Evolutionary conservation across 2,797 vertebrate species (phyloP), one percentile per base, ranked within the genome.

Genomic region (Eurystomus glaucurus): DNA sequence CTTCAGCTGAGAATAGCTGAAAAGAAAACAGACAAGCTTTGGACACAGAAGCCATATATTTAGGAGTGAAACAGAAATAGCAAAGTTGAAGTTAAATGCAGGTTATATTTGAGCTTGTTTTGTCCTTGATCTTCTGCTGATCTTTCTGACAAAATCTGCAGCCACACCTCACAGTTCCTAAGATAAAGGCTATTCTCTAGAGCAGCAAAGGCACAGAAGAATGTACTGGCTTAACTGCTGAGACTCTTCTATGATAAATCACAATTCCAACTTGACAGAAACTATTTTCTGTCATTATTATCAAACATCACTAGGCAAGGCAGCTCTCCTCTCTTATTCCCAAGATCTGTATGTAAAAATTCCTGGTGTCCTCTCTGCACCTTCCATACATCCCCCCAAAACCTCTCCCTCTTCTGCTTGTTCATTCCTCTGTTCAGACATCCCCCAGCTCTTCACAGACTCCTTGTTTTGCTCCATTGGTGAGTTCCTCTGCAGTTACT

Each of bases 11-110:
- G 23, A 90, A 45, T 9, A 84, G 41, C 50, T 65, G 26, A 65
- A 87, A 83, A 70, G 50, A 39, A 84, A 86, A 71, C 26, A 90
- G 68, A 23, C 14, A 52, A 35, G 50, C 20, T 91, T 78, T 52
- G 54, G 45, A 85, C 29, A 61, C 0, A 3, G 61, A 90, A 80
- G 43, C 6, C 14, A 1, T 51, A 37, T 45, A 83, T 80, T 88
- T 41, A 84, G 48, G 39, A 69, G 46, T 72, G 58, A 69, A 89
- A 72, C 12, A 92, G 60, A 85, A 87, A 85, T 5, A 68, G 28
- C 69, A 14, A 82, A 84, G 52, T 45, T 85, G 69, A 93, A 77
- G 35, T 25, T 52, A 61, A 64, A 78, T 9, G 17, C 20, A 78
- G 31, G 17, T 31, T 46, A 29, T 33, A 26, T 33, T 39, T 62